Conservation (phyloP, 92 coral and sea anemone species). For the Paragorgia papillata region DNA sequence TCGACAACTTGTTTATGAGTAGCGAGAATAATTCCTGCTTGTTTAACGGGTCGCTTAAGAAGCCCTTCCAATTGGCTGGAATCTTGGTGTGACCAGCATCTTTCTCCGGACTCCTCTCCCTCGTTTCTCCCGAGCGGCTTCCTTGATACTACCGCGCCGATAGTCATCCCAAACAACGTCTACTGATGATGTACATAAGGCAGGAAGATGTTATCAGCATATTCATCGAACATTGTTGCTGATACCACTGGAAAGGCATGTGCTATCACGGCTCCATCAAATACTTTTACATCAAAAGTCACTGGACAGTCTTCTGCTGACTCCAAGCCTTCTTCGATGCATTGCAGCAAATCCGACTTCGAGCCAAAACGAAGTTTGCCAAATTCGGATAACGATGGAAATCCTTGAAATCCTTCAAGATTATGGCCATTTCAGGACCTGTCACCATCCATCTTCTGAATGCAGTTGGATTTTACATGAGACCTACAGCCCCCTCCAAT, state of each 20-base stretch:
- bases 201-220: conserved; percentile 40
- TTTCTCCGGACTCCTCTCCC: conserved; percentile 51
- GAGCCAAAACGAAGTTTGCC: conserved; percentile 29
- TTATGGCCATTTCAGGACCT: conserved; percentile 67
- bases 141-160: conserved; percentile 39
- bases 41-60: conserved; percentile 42
- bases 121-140: conserved; percentile 54
- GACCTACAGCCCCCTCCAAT: conserved; percentile 68
- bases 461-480: conserved; percentile 64
- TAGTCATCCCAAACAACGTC: conserved; percentile 57
- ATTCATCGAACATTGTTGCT: conserved; percentile 43
- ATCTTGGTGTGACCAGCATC: conserved; percentile 53
- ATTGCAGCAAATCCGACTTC: conserved; percentile 43
- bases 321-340: conserved; percentile 31
- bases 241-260: conserved; percentile 45
- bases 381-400: conserved; percentile 60
- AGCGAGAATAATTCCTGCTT: conserved; percentile 55
- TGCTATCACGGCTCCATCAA: conserved; percentile 57
- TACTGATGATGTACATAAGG: conserved; percentile 26
- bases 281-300: conserved; percentile 47
- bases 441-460: conserved; percentile 70
- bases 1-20: conserved; percentile 48
- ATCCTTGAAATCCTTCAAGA: conserved; percentile 60
- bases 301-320: conserved; percentile 8
- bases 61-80: conserved; percentile 59